These are phyloP conservation scores for Fragum sueziense DNA, from an alignment of 2,888 invertebrate genomes.

Conservation along the genomic window DNA sequence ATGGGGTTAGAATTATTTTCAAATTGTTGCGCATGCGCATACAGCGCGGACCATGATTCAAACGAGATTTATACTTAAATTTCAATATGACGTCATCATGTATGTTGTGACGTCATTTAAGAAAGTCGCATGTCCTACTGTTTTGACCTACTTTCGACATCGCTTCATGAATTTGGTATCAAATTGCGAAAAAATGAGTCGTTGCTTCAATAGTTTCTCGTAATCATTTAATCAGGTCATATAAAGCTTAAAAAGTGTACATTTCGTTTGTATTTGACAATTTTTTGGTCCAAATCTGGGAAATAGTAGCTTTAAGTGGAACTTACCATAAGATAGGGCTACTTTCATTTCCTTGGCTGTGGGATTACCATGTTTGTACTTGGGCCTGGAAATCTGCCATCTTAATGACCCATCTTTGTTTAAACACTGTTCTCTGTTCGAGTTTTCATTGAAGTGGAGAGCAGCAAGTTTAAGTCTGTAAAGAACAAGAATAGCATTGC, in stretches of 20 bases:
- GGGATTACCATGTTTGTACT: slow-evolving; percentile 11
- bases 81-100: too few species aligned
- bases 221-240: neutral
- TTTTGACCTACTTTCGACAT: neutral
- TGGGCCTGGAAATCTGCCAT: slow-evolving; percentile 8
- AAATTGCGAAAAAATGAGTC: neutral
- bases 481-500: too few species aligned
- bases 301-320: neutral
- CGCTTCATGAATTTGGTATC: neutral
- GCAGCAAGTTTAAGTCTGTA: slow-evolving; percentile 22
- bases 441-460: slow-evolving; percentile 34
- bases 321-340: slow-evolving; percentile 2
- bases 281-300: neutral
- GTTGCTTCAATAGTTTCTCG: neutral
- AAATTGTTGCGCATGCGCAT: too few species aligned
- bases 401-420: slow-evolving; percentile 11
- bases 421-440: slow-evolving; percentile 2
- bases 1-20: too few species aligned
- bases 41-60: too few species aligned
- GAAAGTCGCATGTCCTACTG: too few species aligned
- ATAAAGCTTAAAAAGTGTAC: neutral
- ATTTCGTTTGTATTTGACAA: too few species aligned
- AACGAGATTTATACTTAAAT: too few species aligned
- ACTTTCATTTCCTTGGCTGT: neutral
- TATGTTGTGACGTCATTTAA: too few species aligned